phyloP scores from a whole-genome alignment of 2,797 vertebrate species.

The Anguilla anguilla region DNA sequence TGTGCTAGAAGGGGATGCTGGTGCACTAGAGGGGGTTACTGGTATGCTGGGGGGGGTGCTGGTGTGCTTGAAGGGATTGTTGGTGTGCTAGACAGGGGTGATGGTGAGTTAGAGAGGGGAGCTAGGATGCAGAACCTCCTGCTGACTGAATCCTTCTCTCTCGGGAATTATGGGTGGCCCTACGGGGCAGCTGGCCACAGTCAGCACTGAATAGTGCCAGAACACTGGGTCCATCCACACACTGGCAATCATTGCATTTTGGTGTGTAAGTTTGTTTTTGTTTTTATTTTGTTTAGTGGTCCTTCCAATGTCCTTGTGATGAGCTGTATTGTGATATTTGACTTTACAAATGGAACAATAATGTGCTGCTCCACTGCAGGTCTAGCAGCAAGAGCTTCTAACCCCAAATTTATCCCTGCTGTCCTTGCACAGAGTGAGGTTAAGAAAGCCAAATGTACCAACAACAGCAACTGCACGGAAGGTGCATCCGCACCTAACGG shows the following conservation, averaged over 20 bases:
- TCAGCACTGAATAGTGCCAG: background rate
- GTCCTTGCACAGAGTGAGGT: constrained; percentile 33
- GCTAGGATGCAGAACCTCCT: background rate
- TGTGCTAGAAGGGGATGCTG: too few species aligned
- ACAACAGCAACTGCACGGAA: constrained; percentile 46
- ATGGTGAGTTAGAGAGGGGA: too few species aligned
- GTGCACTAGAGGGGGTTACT: background rate
- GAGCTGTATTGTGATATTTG: background rate
- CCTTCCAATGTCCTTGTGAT: constrained; percentile 26
- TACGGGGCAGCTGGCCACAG: too few species aligned
- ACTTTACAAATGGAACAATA: background rate
- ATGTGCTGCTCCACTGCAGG: background rate
- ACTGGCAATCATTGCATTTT: background rate
- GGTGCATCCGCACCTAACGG: constrained; percentile 48
- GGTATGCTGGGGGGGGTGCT: too few species aligned
- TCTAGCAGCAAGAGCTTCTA: background rate
- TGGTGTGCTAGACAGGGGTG: too few species aligned
- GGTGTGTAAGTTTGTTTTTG: background rate
- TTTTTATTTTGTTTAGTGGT: background rate
- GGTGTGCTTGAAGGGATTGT: too few species aligned
- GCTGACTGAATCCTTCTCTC: background rate
- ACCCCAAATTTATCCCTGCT: background rate
- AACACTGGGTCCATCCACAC: background rate
- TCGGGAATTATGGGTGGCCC: too few species aligned
- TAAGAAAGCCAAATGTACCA: background rate